Evolutionary conservation across 1,140 invertebrate species (phyloP), one percentile per base, ranked within the genome.

Genomic region (Ceratosolen solmsi): DNA sequence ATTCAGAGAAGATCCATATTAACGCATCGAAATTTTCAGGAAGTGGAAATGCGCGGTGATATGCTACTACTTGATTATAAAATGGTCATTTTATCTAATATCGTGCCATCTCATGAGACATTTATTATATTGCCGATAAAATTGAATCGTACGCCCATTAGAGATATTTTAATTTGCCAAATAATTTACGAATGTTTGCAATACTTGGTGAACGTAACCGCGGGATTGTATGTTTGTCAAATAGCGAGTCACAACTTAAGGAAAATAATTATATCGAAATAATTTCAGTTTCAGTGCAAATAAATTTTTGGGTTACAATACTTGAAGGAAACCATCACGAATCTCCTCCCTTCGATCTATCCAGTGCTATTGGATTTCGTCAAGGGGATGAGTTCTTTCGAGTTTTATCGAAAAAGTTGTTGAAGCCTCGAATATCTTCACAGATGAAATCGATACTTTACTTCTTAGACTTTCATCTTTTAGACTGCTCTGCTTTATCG

Each of bases 401-500:
- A 87, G 86, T 86, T 87, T 87, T 87, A 87, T 87, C 85, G 86
- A 87, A 87, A 87, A 87, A 87, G 83, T 87, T 87, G 84, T 83
- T 84, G 81, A 85, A 86, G 84, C 84, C 84, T 86, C 84, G 72
- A 86, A 85, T 84, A 85, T 85, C 83, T 83, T 81, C 83, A 72
- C 73, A 77, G 80, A 80, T 84, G 84, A 84, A 84, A 87, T 87
- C 85, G 85, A 87, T 87, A 84, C 80, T 81, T 82, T 27, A 49
- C 60, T 60, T 72, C 83, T 80, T 82, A 83, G 84, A 86, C 82
- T 85, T 86, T 79, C 85, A 81, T 84, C 80, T 81, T 58, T 76
- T 33, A 56, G 56, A 58, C 75, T 20, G 20, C 33, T 60, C 46
- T 60, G n/a, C 79, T 80, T 68, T 77, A 58, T 76, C 60, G 17